Evolutionary conservation across 1,140 invertebrate species (phyloP).

Genomic region (Drosophila nasuta): DNA sequence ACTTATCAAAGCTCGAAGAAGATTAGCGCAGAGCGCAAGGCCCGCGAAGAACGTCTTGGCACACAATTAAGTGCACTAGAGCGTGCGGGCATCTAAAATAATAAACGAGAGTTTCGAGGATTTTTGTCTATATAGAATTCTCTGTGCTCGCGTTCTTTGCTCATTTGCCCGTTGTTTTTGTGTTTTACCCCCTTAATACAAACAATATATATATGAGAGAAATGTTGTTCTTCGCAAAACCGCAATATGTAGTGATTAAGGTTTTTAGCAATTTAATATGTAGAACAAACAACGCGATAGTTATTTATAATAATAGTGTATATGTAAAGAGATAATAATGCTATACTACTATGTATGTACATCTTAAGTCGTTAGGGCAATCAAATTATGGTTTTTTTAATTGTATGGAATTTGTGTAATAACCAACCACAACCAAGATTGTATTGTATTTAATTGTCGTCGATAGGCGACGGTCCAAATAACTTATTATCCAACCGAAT

Average conservation of each 20-base stretch:
- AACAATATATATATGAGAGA: background rate
- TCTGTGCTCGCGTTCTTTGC: background rate
- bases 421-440: constrained; percentile 11
- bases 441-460: constrained; percentile 37
- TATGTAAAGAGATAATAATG: constrained; percentile 18
- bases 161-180: constrained; percentile 28
- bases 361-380: constrained; percentile 41
- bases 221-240: constrained; percentile 20
- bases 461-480: constrained; percentile 29
- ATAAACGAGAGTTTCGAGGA: too few relatives aligned
- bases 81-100: constrained; percentile 86
- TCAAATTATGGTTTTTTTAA: constrained; percentile 40
- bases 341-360: constrained; percentile 4
- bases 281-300: constrained; percentile 24
- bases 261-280: constrained; percentile 17
- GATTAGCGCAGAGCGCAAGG: constrained; percentile 89
- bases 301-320: constrained; percentile 25
- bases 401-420: constrained; percentile 39
- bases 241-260: constrained; percentile 41
- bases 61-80: constrained; percentile 90
- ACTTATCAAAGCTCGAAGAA: constrained; percentile 89
- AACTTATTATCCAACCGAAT: constrained; percentile 37
- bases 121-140: background rate
- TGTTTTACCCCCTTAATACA: constrained; percentile 12
- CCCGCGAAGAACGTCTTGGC: constrained; percentile 91